Conservation (phyloP, 2,888 invertebrate species). For the Noctua janthe region DNA sequence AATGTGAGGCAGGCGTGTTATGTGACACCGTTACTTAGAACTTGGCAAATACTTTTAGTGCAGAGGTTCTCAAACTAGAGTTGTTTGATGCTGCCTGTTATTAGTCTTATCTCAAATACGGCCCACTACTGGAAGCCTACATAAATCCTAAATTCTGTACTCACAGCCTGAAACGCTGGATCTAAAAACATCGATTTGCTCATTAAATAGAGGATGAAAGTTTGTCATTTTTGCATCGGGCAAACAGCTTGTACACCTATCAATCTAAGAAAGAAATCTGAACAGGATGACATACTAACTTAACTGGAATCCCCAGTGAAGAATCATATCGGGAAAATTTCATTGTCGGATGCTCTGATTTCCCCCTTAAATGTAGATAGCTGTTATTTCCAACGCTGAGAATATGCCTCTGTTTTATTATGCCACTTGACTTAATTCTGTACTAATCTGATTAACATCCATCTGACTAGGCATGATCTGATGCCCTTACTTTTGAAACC, state of each 20-base stretch:
- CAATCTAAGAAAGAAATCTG: too few species aligned
- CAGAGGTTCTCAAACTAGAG: conserved; percentile 35
- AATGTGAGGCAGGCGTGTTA: conserved; percentile 34
- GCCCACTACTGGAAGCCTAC: too few species aligned
- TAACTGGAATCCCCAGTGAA: too few species aligned
- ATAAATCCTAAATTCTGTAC: too few species aligned
- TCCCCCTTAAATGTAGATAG: too few species aligned
- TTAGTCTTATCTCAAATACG: too few species aligned
- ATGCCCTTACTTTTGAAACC: conserved; percentile 20
- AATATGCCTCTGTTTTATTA: conserved; percentile 5
- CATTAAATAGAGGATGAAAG: too few species aligned
- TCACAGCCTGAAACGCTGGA: too few species aligned
- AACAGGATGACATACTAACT: too few species aligned
- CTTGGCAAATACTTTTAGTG: conserved; percentile 52
- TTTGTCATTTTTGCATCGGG: too few species aligned
- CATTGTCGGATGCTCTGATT: background rate
- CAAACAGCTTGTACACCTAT: too few species aligned
- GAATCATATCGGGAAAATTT: background rate
- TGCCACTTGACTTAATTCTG: conserved; percentile 11
- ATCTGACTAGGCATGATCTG: conserved; percentile 28
- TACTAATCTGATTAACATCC: conserved; percentile 23
- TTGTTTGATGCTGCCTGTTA: background rate
- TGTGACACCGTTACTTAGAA: conserved; percentile 43
- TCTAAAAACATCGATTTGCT: too few species aligned
- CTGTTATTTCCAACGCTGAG: conserved; percentile 7